Percentiles rank a stretch among this genome's conserved stretches.
Evolutionary conservation across 2,113 vertebrate species (phyloP).

Genomic region (Malaclemys terrapin): DNA sequence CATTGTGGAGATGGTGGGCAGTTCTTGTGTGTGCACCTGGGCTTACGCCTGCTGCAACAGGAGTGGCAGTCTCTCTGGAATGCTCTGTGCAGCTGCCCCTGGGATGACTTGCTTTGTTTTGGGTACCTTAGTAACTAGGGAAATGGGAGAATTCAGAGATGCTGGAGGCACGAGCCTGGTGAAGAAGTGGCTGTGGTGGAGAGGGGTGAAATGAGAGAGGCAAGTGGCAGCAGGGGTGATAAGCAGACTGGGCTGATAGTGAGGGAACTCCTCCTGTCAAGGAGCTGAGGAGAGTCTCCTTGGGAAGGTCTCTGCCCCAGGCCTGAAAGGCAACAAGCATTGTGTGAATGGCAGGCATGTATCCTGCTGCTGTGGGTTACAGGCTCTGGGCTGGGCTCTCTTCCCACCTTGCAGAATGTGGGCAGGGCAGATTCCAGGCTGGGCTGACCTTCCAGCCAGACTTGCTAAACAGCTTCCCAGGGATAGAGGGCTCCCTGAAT

Average conservation of each 20-base stretch:
- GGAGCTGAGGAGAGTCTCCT: not conserved
- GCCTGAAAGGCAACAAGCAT: too few relatives aligned
- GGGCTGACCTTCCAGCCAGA: conserved; percentile 47
- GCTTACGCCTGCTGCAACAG: not conserved
- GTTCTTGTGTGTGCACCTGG: accelerated
- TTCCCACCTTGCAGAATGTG: conserved; percentile 48
- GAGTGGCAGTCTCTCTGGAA: accelerated
- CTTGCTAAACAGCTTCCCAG: conserved; percentile 53
- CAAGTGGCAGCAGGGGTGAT: not conserved
- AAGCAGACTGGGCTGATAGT: not conserved
- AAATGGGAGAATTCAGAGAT: not conserved
- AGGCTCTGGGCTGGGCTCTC: not conserved
- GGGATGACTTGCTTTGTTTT: not conserved
- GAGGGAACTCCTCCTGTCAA: not conserved
- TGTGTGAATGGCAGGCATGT: not conserved
- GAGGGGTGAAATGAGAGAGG: not conserved
- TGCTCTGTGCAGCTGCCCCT: not conserved
- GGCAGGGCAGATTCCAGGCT: conserved; percentile 49
- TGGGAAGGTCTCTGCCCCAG: not conserved
- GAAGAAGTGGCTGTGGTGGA: not conserved
- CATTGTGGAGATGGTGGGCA: not conserved
- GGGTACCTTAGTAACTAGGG: not conserved
- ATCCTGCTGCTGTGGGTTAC: not conserved
- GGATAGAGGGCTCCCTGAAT: not conserved
- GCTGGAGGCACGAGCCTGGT: not conserved